A percentile compares a stretch with the other conserved stretches of the same genome.
These are phyloP conservation scores for Sminthurinus signatus DNA, from an alignment of 1,140 invertebrate species.

Conservation along the genomic window DNA sequence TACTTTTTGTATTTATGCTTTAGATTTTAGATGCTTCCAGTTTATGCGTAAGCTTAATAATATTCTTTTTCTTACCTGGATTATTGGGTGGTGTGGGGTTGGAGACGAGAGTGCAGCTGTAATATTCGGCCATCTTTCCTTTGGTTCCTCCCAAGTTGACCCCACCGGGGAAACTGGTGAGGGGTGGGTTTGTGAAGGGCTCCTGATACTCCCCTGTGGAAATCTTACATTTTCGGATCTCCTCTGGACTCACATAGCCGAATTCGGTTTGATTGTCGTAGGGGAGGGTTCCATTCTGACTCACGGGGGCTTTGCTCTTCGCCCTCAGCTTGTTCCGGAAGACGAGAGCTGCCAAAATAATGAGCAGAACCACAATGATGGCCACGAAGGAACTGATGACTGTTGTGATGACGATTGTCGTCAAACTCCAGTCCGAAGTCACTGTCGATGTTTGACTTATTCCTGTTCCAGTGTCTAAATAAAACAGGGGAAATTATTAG, in stretches of 20 bases:
- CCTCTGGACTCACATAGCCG: conserved; percentile 34
- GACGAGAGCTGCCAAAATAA: conserved; percentile 36
- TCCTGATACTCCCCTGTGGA: conserved; percentile 36
- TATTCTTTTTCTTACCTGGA: conserved; percentile 23
- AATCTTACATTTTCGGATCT: conserved; percentile 39
- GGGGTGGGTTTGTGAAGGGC: conserved; percentile 30
- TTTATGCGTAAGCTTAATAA: no score
- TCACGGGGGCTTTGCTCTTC: conserved; percentile 20
- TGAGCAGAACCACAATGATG: conserved; percentile 34
- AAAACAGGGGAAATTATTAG: no score
- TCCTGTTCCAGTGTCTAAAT: no score
- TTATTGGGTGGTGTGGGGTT: conserved; percentile 31
- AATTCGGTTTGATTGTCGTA: conserved; percentile 38
- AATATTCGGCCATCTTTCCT: conserved; percentile 40
- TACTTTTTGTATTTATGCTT: no score
- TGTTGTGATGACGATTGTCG: conserved; percentile 37
- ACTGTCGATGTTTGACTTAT: conserved; percentile 1
- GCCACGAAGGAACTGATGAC: conserved; percentile 41
- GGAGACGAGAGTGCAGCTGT: conserved; percentile 38
- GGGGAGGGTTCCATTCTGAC: conserved; percentile 32
- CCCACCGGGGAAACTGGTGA: conserved; percentile 32
- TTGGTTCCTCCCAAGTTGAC: conserved; percentile 10
- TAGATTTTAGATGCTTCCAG: no score
- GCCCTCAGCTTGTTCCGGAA: conserved; percentile 28
- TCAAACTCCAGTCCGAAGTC: conserved; percentile 31